Base-by-base conservation (phyloP, 2,113 vertebrate genomes). In the Labrus mixtus region DNA sequence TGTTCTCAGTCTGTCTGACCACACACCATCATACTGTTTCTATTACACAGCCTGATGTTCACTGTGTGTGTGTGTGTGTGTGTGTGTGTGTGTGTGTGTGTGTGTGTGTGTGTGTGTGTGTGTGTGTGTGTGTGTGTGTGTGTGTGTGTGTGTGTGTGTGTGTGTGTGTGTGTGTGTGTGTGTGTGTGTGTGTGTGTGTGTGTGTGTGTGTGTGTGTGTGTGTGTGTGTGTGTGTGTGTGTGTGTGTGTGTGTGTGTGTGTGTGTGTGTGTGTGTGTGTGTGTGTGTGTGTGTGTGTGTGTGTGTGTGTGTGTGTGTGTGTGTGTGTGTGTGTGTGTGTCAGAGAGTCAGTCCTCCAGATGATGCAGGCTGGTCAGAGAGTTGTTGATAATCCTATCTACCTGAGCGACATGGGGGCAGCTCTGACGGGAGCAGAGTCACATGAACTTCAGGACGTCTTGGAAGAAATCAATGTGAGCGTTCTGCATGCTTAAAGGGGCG, bases 261-360 rank as follows among this genome's bases (percentile, higher is more conserved):
- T 33, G 1, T 78, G 1, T 75, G 25, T 68, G 9, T 85, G 10
- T 76, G 3, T 78, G 8, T 77, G n/a, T 67, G 0, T 36, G 29
- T 33, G 29, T 33, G 1, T 33, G 1, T 78, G 1, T 75, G 25
- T 68, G 9, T 85, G 10, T 76, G 3, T 78, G 8, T 77, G n/a
- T 67, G 0, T 36, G 29, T 33, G 29, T 33, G 1, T 33, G 1
- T 78, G 1, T 75, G 25, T 68, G 29, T 33, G 29, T 33, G 1
- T 33, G 1, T 78, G 1, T 75, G 25, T 68, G 9, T 85, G 10
- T 76, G 3, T 78, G 8, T 77, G n/a, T 67, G 0, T 36, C 66
- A 99, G 98, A 45, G 98, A 99, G 87, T 99, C 98, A 0, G 98
- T 99, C n/a, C 96, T 99, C 20, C 98, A 99, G 95, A 98, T 99